Evolutionary conservation across 2,113 vertebrate species (phyloP), one percentile per base, ranked within the genome.

Genomic region (Dolichotis patagonum): DNA sequence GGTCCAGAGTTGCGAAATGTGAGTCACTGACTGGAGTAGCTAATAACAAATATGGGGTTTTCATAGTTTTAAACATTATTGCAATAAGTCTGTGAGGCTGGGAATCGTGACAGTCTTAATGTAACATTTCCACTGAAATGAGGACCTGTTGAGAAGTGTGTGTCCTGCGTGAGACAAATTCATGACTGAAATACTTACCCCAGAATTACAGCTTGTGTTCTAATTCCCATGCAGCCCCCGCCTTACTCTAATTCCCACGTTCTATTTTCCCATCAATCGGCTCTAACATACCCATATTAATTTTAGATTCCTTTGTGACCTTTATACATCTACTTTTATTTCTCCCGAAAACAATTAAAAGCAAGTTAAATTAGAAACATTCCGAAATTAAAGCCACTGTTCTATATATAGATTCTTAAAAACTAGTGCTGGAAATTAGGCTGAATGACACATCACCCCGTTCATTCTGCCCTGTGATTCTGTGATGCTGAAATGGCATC

Each of bases 51-150:
- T 16, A 6, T n/a, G 62, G 20, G 62, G 7, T 78, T 85, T 92
- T 62, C 5, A 14, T 56, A 77, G 81, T 67, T 77, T 81, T 30
- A 67, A 98, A 43, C 28, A 46, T 54, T 88, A 71, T 77, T 41
- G 95, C 90, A 92, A 95, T 97, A 60, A 86, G 94, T 90, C 94
- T 87, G 63, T 96, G 81, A 94, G 91, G 71, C 89, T 96, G 77
- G 73, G 93, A 96, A 94, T 60, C 0, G 2, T 93, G 97, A 97
- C 96, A 93, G 26, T 67, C 35, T 35, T 89, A 83, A 73, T 89
- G 52, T 94, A 96, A 95, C 95, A 38, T 98, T 98, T 98, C 97
- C 90, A 20, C 4, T 73, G 80, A 97, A 97, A 80, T 63, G 32
- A 94, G 85, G 0, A 0, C 85, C 96, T 95, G 54, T 65, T 93